phyloP scores from a whole-genome alignment of 2,888 invertebrate species.

The Melieria picta region DNA sequence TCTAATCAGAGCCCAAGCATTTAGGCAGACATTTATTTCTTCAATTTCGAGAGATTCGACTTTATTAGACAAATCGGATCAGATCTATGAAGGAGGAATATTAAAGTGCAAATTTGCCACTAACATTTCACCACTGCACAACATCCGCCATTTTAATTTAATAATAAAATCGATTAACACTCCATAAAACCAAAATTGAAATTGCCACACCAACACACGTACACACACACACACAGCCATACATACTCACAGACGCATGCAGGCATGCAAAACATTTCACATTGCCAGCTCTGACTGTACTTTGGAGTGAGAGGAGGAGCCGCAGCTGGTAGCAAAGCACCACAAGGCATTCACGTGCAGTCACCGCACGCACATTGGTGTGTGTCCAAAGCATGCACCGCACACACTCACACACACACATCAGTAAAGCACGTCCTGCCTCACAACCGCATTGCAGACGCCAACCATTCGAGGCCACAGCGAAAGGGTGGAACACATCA shows the following conservation, averaged over 20 bases:
- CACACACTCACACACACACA: background rate
- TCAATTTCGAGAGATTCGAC: no score
- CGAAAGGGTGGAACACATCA: background rate
- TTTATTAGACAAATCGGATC: no score
- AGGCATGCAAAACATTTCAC: background rate
- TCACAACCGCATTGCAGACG: no score
- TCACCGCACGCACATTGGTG: slow-evolving; percentile 33
- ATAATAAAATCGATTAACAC: slow-evolving; percentile 39
- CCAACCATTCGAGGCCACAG: no score
- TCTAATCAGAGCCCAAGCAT: no score
- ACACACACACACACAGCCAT: background rate
- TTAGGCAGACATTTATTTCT: no score
- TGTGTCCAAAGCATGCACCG: slow-evolving; percentile 16
- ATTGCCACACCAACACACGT: slow-evolving; percentile 18
- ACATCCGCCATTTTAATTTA: slow-evolving; percentile 30
- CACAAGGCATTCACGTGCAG: slow-evolving; percentile 39
- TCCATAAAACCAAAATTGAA: slow-evolving; percentile 29
- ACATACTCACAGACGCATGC: background rate
- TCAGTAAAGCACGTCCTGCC: background rate
- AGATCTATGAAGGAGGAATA: no score
- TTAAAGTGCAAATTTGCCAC: no score
- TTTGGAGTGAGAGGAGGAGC: background rate
- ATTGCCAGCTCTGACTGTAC: background rate
- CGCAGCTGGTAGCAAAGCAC: slow-evolving; percentile 27
- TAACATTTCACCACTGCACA: background rate